Percentiles rank a stretch among this genome's conserved stretches.
phyloP scores from a whole-genome alignment of 2,113 vertebrate genomes.

The Hypocryptadius cinnamomeus region DNA sequence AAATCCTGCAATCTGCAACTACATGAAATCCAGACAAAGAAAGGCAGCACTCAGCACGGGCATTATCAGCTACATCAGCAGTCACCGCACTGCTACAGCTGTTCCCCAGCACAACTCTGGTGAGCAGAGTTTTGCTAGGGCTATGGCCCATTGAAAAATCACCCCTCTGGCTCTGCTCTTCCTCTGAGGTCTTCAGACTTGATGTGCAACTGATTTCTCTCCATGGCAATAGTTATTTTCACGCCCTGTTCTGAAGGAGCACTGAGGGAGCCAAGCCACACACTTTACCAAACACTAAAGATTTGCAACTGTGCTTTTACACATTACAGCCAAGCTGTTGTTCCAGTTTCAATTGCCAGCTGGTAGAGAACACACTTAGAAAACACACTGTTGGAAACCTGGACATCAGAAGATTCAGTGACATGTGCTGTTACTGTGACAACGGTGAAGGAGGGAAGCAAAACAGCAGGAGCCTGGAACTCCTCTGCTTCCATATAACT shows the following conservation, averaged over 20 bases:
- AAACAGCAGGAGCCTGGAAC: neutral
- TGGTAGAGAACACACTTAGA: neutral
- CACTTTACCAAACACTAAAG: neutral
- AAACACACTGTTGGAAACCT: neutral
- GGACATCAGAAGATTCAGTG: neutral
- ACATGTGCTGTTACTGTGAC: accelerated
- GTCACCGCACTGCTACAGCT: accelerated
- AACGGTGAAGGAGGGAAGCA: accelerated
- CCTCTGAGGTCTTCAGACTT: neutral
- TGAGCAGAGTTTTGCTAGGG: neutral
- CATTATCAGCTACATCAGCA: neutral
- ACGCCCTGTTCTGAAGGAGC: neutral
- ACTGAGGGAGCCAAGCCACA: neutral
- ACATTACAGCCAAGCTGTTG: neutral
- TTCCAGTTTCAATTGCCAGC: neutral
- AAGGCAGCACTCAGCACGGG: neutral
- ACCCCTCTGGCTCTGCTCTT: neutral
- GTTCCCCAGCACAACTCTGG: neutral
- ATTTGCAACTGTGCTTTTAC: neutral
- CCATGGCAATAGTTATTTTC: neutral
- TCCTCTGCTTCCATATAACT: neutral
- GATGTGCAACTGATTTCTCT: neutral
- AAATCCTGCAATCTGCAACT: neutral
- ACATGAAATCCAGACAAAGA: neutral
- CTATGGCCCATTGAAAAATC: neutral